A percentile compares a stretch with the other conserved stretches of the same genome.
These are phyloP conservation scores for Physeter macrocephalus DNA, from an alignment of 2,113 vertebrate species.

Conservation along the genomic window DNA sequence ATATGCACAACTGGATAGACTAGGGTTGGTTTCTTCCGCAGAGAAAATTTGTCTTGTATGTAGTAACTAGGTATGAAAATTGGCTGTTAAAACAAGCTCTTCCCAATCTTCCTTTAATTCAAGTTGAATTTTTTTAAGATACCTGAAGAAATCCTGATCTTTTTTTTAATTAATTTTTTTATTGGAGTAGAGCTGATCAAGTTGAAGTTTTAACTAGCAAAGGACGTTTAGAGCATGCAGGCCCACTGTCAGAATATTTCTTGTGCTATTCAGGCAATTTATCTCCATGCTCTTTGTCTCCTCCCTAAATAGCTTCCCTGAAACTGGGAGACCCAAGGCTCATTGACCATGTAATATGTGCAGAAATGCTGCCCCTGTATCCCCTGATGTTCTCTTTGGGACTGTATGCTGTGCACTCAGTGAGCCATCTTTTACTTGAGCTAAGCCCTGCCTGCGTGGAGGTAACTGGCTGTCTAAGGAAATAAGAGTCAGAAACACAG, in stretches of 20 bases:
- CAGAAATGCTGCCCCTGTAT: neutral
- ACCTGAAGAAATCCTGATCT: neutral
- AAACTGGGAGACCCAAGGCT: neutral
- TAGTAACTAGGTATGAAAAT: neutral
- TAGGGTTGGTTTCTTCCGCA: neutral
- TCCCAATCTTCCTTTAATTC: neutral
- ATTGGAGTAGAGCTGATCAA: neutral
- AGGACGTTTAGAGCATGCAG: neutral
- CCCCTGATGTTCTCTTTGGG: neutral
- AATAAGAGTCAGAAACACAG: neutral
- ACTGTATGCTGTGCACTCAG: neutral
- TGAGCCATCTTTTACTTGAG: neutral
- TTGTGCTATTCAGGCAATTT: neutral
- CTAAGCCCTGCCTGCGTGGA: neutral
- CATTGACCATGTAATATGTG: fast-evolving
- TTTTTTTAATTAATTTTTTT: neutral
- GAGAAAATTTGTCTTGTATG: neutral
- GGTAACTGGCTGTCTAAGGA: neutral
- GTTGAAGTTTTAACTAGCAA: neutral
- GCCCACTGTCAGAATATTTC: neutral
- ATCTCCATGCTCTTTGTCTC: neutral
- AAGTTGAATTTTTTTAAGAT: neutral
- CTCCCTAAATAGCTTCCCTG: neutral
- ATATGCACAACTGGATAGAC: neutral
- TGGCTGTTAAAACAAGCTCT: neutral